Base-by-base conservation (phyloP, 2,113 vertebrate species). In the Anhinga rufa region DNA sequence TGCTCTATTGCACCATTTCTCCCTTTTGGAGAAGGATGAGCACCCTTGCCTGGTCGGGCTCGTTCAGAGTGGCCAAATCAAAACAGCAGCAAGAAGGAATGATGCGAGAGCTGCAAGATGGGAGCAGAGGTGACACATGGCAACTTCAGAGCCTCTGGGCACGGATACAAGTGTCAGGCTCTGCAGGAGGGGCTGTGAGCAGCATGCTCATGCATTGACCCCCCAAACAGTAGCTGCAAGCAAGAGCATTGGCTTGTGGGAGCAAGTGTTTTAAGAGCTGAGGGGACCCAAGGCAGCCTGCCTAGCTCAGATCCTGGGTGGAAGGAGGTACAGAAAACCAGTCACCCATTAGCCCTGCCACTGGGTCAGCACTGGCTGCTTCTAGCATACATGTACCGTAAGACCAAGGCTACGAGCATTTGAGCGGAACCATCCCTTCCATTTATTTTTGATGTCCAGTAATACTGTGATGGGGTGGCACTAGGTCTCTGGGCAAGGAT, bases 241-340 rank as follows among this genome's bases (percentile, higher is more conserved):
- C 36, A 20, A 57, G 48, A 38, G 18, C 29, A 9, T 2, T 1
- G 4, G 13, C 34, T 58, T 0, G 0, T 5, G 60, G 62, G 3
- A 48, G 15, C 46, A 9, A 46, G 5, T 2, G 22, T 9, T 55
- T 9, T 46, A 17, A 9, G 40, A 34, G 46, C 46, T 16, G 46
- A 36, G 61, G 28, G 44, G 7, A 18, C 52, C 12, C 57, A 5
- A 14, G 14, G 51, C 61, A 66, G 58, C 42, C 85, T 21, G 64
- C 9, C 29, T 34, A 34, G 60, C 36, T 75, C 52, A 24, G 40
- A 17, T 17, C 26, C 54, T 9, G 48, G 8, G 13, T 38, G 61
- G 36, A 55, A 20, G 8, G 26, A 19, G 52, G 51, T 72, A 28
- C 28, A 88, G 66, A 38, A 72, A 38, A 31, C 6, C 28, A 7